These are phyloP conservation scores for Rhagonycha fulva DNA, from an alignment of 2,888 invertebrate species.

Conservation along the genomic window DNA sequence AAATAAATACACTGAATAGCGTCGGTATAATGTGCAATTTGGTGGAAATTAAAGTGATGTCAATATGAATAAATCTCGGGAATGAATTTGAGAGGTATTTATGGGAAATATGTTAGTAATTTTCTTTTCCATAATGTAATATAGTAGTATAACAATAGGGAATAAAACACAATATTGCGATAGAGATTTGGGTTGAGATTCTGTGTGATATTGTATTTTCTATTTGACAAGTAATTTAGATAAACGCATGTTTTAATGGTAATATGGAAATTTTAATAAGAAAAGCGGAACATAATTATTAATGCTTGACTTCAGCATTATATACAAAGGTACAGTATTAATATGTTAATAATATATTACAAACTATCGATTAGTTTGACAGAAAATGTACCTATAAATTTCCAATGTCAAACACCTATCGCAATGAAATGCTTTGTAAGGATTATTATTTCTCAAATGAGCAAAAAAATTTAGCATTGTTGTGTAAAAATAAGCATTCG, in stretches of 20 bases:
- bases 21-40: not conserved
- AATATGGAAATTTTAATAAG: not conserved
- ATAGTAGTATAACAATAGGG: not conserved
- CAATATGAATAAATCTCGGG: not conserved
- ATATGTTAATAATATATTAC: not conserved
- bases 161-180: not conserved
- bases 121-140: not conserved
- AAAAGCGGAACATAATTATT: not conserved
- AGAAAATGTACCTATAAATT: not conserved
- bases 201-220: not conserved
- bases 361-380: not conserved
- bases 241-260: not conserved
- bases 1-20: not conserved
- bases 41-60: not conserved
- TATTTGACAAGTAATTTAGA: not conserved
- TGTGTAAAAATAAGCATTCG: no score
- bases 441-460: no score
- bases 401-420: no score
- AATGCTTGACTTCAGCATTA: not conserved
- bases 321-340: not conserved
- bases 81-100: not conserved
- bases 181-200: not conserved
- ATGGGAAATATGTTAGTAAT: not conserved
- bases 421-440: not conserved
- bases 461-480: no score